Evolutionary conservation across 2,113 vertebrate species (phyloP).

Genomic region (Sporophila hypoxantha): DNA sequence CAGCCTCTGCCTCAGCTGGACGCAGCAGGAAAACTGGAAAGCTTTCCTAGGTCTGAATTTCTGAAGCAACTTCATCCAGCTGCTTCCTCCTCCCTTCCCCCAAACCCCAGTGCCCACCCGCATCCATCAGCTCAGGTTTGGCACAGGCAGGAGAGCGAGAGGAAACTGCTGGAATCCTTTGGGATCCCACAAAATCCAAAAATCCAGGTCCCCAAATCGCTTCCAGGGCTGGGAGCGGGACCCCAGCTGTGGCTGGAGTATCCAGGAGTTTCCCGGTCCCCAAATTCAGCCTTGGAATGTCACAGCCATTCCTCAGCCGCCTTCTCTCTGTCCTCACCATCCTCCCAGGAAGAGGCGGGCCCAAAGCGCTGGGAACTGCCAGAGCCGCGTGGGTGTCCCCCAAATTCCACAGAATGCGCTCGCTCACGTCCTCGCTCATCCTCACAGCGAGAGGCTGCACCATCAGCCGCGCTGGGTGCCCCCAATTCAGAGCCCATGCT

Average conservation of each 20-base stretch:
- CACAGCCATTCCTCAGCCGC: neutral
- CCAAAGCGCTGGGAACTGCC: neutral
- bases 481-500: too few relatives aligned
- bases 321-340: neutral
- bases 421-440: neutral
- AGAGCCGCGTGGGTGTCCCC: neutral
- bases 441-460: too few relatives aligned
- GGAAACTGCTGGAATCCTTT: neutral
- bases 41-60: neutral
- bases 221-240: neutral
- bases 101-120: neutral
- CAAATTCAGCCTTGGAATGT: neutral
- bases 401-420: too few relatives aligned
- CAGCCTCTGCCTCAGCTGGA: neutral
- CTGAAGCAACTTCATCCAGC: neutral
- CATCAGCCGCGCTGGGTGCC: too few relatives aligned
- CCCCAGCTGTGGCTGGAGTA: neutral
- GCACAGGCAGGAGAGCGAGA: neutral
- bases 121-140: neutral
- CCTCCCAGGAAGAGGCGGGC: neutral
- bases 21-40: neutral
- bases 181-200: too few relatives aligned
- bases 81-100: neutral
- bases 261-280: neutral
- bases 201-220: neutral